Conservation (phyloP, 2,888 invertebrate genomes). For the Bursaphelenchus okinawaensis region DNA sequence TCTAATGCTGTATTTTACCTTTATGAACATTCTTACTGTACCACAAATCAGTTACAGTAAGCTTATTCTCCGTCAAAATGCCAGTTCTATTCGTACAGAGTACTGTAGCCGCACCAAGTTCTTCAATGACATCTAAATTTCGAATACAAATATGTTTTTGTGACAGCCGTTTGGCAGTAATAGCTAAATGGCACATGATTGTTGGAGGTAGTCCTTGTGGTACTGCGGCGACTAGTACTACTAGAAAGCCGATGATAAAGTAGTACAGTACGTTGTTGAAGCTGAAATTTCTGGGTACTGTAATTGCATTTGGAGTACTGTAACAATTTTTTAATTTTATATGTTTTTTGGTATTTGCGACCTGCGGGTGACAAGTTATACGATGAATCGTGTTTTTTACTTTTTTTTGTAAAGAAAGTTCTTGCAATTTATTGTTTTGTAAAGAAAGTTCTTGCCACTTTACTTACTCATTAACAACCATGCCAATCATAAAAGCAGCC, state of each 20-base stretch:
- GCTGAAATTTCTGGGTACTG: not conserved
- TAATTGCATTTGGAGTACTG: not conserved
- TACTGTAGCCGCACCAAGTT: conserved; percentile 35
- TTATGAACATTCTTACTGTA: conserved; percentile 29
- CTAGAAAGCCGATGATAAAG: conserved; percentile 20
- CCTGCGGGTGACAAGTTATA: too few relatives aligned
- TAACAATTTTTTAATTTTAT: too few relatives aligned
- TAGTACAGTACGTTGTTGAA: conserved; percentile 11
- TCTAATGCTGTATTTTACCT: too few relatives aligned
- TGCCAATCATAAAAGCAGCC: not conserved
- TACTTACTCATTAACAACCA: not conserved
- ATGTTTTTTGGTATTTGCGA: too few relatives aligned
- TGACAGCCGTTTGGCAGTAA: conserved; percentile 36
- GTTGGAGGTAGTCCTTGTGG: conserved; percentile 35
- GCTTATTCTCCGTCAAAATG: conserved; percentile 37
- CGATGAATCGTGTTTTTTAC: too few relatives aligned
- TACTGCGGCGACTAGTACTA: conserved; percentile 20
- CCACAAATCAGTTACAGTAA: conserved; percentile 41
- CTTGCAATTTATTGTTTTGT: too few relatives aligned
- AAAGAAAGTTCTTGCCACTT: too few relatives aligned
- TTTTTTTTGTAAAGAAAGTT: too few relatives aligned
- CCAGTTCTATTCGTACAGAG: conserved; percentile 38
- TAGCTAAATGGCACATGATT: conserved; percentile 36
- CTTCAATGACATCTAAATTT: conserved; percentile 37
- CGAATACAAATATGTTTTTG: conserved; percentile 38